phyloP scores from a whole-genome alignment of 2,888 invertebrate species.

The Abrostola tripartita region DNA sequence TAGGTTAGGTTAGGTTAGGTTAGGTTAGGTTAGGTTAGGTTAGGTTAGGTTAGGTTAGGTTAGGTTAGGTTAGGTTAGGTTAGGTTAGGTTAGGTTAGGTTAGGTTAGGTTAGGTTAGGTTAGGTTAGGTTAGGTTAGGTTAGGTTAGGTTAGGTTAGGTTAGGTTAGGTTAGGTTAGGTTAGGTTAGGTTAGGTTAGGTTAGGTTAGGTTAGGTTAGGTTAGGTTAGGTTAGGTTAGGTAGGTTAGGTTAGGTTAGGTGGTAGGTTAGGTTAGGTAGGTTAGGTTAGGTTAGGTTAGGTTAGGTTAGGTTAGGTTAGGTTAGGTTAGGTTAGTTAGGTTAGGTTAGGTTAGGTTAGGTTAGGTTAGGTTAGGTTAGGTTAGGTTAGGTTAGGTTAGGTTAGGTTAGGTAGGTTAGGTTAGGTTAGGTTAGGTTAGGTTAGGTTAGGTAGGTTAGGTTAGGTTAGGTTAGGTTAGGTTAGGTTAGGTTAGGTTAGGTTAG shows the following conservation, averaged over 20 bases:
- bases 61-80: conserved; percentile 7
- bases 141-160: neutral
- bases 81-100: neutral
- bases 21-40: conserved; percentile 6
- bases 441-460: neutral
- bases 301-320: conserved; percentile 6
- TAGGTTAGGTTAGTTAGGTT: neutral
- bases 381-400: neutral
- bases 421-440: neutral
- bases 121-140: neutral
- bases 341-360: conserved; percentile 1
- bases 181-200: conserved; percentile 4
- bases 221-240: conserved; percentile 4
- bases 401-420: neutral
- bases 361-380: neutral
- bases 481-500: neutral
- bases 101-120: neutral
- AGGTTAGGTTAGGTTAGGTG: neutral
- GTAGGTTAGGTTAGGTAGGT: conserved; percentile 4
- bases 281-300: conserved; percentile 6
- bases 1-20: neutral
- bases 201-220: neutral
- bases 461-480: neutral
- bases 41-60: conserved; percentile 4
- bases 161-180: neutral